These are phyloP conservation scores for Sebastes taczanowskii DNA, from an alignment of 2,797 vertebrate species.

Conservation along the genomic window DNA sequence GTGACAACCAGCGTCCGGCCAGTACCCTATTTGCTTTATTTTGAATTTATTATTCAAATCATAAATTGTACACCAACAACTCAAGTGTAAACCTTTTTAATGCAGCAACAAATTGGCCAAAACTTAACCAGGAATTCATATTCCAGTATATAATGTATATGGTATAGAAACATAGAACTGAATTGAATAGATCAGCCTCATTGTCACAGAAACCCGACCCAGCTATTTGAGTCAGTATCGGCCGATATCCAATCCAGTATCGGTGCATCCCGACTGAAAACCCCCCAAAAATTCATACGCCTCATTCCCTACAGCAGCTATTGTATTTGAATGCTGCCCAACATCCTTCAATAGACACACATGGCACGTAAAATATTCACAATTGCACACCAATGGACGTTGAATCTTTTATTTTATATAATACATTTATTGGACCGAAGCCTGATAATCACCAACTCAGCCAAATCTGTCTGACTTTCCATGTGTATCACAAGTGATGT, in stretches of 20 bases:
- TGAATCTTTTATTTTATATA: neutral
- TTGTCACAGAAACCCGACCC: too few relatives aligned
- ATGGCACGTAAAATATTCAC: slow-evolving; percentile 6
- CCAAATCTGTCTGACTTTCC: slow-evolving; percentile 29
- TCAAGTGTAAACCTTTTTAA: too few relatives aligned
- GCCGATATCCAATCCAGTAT: neutral
- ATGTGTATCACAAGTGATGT: slow-evolving; percentile 40
- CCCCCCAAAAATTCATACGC: neutral
- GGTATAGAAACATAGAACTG: too few relatives aligned
- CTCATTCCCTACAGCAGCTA: neutral
- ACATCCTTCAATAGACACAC: neutral
- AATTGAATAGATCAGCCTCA: too few relatives aligned
- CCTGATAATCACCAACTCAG: slow-evolving; percentile 12
- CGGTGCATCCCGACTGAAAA: neutral
- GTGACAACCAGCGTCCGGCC: too few relatives aligned
- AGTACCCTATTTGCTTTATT: too few relatives aligned
- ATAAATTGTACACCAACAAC: too few relatives aligned
- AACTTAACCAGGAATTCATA: too few relatives aligned
- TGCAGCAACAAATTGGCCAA: too few relatives aligned
- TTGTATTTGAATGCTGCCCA: slow-evolving; percentile 2
- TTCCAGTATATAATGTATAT: too few relatives aligned
- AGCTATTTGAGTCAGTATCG: too few relatives aligned
- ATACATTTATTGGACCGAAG: slow-evolving; percentile 23
- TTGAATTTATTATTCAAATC: too few relatives aligned
- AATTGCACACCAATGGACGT: slow-evolving; percentile 6